These are phyloP conservation scores for Nemapogon koenigi DNA, from an alignment of 2,888 invertebrate species.

Conservation along the genomic window DNA sequence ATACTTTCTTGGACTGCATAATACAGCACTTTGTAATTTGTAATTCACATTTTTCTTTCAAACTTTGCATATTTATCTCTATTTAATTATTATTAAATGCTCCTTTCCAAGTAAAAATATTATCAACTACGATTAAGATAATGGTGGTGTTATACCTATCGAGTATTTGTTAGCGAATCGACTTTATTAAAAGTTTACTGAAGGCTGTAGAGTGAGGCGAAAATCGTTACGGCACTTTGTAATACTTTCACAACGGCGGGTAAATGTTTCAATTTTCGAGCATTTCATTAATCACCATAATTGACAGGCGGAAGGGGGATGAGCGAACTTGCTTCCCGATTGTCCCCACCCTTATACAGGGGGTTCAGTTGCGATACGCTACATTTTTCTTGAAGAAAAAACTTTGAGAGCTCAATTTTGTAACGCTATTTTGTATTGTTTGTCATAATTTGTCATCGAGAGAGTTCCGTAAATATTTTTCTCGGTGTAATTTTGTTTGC, in stretches of 20 bases:
- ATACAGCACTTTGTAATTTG: no score
- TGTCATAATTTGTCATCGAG: conserved; percentile 9
- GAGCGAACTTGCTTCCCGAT: conserved; percentile 24
- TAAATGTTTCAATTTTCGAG: conserved; percentile 60
- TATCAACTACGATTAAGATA: no score
- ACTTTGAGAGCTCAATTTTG: conserved; percentile 9
- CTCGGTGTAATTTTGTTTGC: conserved; percentile 7
- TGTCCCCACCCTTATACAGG: conserved; percentile 21
- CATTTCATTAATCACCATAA: conserved; percentile 60
- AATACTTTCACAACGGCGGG: conserved; percentile 50
- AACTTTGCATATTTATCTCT: no score
- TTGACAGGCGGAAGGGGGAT: conserved; percentile 47
- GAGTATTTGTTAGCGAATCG: no score
- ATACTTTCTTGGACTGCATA: no score
- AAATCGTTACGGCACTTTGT: conserved; percentile 33
- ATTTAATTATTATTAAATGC: no score
- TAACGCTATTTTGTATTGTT: conserved; percentile 8
- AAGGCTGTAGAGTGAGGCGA: conserved; percentile 19
- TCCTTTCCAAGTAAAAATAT: no score
- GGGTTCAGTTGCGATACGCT: conserved; percentile 5
- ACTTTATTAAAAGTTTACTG: conserved; percentile 49
- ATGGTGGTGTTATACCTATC: no score
- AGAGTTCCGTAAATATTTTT: conserved; percentile 8
- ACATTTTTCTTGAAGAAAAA: conserved; percentile 8
- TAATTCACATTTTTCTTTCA: no score